Evolutionary conservation across 2,888 invertebrate genomes (phyloP).

Genomic region (Pseudococcus longispinus): DNA sequence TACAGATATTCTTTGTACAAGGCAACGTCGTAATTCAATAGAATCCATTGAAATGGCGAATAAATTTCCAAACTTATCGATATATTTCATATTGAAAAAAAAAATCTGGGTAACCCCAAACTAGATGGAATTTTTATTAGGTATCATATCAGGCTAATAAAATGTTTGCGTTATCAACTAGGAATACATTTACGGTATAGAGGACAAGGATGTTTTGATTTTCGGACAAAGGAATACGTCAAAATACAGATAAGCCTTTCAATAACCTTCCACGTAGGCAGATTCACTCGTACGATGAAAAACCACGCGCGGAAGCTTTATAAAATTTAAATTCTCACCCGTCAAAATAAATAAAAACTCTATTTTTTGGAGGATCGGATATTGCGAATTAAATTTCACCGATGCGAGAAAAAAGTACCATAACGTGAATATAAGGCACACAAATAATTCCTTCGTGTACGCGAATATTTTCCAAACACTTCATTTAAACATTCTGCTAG

Average conservation of each 20-base stretch:
- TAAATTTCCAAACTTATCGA: constrained; percentile 2
- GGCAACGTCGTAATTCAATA: constrained; percentile 1
- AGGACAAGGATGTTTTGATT: not conserved
- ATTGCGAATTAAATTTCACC: not conserved
- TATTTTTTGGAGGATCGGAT: not conserved
- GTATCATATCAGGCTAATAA: not conserved
- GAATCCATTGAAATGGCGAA: not conserved
- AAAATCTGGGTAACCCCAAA: not conserved
- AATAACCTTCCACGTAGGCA: not conserved
- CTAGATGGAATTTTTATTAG: not conserved
- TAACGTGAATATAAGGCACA: not conserved
- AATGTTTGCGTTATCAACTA: not conserved
- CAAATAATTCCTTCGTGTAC: not conserved
- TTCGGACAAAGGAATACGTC: not conserved
- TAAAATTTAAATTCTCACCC: not conserved
- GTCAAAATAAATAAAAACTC: not conserved
- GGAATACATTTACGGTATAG: not conserved
- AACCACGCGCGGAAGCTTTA: not conserved
- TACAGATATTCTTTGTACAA: not conserved
- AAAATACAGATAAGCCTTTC: not conserved
- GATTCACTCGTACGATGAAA: not conserved
- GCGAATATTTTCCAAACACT: not conserved
- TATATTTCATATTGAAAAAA: not conserved
- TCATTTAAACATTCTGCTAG: not conserved
- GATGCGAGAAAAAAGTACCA: not conserved